Conservation (phyloP, 2,797 vertebrate genomes). For the Chromis chromis region DNA sequence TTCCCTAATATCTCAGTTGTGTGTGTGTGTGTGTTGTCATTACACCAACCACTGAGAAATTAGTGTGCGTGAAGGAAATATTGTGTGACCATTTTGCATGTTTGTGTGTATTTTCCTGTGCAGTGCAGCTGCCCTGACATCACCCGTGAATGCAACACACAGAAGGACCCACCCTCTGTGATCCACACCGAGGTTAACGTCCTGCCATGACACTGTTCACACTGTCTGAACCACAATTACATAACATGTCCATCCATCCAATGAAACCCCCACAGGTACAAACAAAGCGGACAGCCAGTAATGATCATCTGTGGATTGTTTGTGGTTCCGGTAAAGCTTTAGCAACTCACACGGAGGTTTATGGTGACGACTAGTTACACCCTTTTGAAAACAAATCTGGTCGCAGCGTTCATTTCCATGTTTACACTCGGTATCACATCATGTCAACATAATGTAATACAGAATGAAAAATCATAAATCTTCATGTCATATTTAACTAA, state of each 20-base stretch:
- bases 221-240: conserved; percentile 39
- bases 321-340: neutral
- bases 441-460: neutral
- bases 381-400: neutral
- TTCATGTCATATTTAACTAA: too few relatives aligned
- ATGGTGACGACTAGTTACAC: neutral
- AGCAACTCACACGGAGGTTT: neutral
- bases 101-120: conserved; percentile 23
- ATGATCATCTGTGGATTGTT: conserved; percentile 18
- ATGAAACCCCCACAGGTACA: conserved; percentile 26
- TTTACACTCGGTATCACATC: neutral
- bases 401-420: neutral
- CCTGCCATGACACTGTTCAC: conserved; percentile 21
- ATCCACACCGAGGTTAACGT: conserved; percentile 33
- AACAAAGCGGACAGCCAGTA: conserved; percentile 15
- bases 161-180: conserved; percentile 27
- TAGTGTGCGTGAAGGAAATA: conserved; percentile 3
- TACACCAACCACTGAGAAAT: conserved; percentile 32
- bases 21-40: conserved; percentile 4
- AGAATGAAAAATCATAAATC: neutral
- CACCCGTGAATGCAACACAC: conserved; percentile 46
- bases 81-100: conserved; percentile 1
- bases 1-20: conserved; percentile 15
- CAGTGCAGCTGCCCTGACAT: conserved; percentile 70
- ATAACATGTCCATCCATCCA: conserved; percentile 43